Conservation (phyloP, 2,888 invertebrate species). For the Gisinianus flammeolus region DNA sequence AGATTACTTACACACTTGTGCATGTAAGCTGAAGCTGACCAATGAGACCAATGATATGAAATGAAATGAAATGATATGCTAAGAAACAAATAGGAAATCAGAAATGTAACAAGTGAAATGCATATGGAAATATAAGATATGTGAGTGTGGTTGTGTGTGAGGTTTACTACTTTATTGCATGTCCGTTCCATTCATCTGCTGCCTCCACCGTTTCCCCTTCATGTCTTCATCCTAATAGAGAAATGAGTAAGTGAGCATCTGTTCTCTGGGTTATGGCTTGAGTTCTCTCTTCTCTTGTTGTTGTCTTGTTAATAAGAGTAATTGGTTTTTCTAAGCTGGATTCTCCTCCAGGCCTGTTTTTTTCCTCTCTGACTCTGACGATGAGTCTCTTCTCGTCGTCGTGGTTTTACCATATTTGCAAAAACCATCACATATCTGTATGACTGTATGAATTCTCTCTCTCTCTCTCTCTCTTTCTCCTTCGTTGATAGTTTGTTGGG, state of each 20-base stretch:
- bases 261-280: constrained; percentile 12
- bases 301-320: constrained; percentile 33
- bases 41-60: no score
- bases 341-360: neutral
- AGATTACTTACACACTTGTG: no score
- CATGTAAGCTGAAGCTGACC: no score
- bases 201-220: constrained; percentile 10
- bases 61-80: no score
- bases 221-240: constrained; percentile 21
- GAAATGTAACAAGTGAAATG: no score
- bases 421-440: neutral
- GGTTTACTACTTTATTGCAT: constrained; percentile 3
- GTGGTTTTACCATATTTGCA: constrained; percentile 29
- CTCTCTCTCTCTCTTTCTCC: constrained; percentile 5
- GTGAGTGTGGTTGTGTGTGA: no score
- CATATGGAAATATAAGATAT: neutral
- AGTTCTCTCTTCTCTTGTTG: neutral
- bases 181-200: neutral
- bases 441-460: no score
- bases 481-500: no score
- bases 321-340: constrained; percentile 10
- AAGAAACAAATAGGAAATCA: no score
- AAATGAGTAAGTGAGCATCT: constrained; percentile 23
- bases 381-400: neutral
- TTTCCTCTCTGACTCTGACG: neutral